Evolutionary conservation across 2,888 invertebrate genomes (phyloP), one percentile per base, ranked within the genome.

Genomic region (Argyresthia goedartella): DNA sequence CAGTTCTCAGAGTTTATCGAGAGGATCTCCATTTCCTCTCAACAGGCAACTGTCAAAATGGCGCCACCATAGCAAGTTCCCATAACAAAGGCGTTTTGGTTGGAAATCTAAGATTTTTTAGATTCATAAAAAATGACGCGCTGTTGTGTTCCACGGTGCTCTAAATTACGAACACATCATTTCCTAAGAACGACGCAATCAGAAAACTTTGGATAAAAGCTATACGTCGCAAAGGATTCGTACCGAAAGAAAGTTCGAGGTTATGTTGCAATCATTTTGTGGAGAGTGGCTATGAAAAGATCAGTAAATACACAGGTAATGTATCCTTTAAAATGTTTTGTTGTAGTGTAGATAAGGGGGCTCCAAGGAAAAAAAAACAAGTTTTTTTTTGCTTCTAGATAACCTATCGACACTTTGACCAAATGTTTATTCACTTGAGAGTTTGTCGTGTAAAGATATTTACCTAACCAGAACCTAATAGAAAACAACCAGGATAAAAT

Each of bases 111-210:
- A 25, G 25, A n/a, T 35, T 48, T 35, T 48, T 33, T 25, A 35
- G 11, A 25, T 34, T 48, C 14, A 13, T 8, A 50, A 6, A 48
- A 48, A 52, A 52, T 52, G 52, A 47, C 52, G 25, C 52, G 48
- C 11, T 52, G 52, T 14, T 33, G 42, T 52, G 52, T 43, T 33
- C 47, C 57, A 95, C 89, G 55, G 96, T 91, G 90, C 95, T 94
- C 57, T 94, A 76, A 65, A 88, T 90, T 11, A 93, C 92, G 67
- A 93, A 90, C 41, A 85, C 87, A 63, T 93, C 93, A 60, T 90
- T 90, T 90, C 91, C 52, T 69, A 72, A 15, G 73, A 64, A 46
- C 64, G 61, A 14, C 64, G 53, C 13, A 60, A 54, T 11, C 57
- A 44, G 13, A 60, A 55, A 13, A 56, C 56, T 47, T 60, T 49